These are phyloP conservation scores for Archips xylosteana DNA, from an alignment of 2,888 invertebrate species.

Conservation along the genomic window DNA sequence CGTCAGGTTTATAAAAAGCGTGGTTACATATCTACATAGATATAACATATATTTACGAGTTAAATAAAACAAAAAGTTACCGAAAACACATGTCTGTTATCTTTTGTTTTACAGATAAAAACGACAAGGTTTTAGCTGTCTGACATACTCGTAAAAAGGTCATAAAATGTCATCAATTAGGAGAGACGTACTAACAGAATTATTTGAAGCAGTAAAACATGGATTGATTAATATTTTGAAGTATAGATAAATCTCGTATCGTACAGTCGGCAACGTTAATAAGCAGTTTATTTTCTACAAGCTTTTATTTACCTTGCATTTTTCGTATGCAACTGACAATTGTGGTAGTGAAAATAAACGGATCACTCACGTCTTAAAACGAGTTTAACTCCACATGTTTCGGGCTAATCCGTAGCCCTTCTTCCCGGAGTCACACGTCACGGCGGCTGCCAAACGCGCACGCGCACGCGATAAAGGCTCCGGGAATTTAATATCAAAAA, in stretches of 20 bases:
- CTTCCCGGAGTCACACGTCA: too few species aligned
- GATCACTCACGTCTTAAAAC: too few species aligned
- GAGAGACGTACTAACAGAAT: conserved; percentile 62
- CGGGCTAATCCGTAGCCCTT: too few species aligned
- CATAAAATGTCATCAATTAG: conserved; percentile 46
- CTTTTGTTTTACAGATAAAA: conserved; percentile 27
- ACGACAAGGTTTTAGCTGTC: conserved; percentile 12
- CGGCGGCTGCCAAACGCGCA: too few species aligned
- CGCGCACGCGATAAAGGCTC: too few species aligned
- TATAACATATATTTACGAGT: conserved; percentile 22
- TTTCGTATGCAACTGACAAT: too few species aligned
- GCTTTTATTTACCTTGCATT: too few species aligned
- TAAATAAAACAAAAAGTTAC: conserved; percentile 21
- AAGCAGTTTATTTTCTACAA: not conserved
- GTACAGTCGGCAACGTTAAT: not conserved
- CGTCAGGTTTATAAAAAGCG: too few species aligned
- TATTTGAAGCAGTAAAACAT: conserved; percentile 52
- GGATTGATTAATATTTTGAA: conserved; percentile 62
- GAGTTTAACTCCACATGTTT: too few species aligned
- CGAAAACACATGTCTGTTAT: conserved; percentile 31
- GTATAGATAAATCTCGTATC: conserved; percentile 57
- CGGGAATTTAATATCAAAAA: too few species aligned
- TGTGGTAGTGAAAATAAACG: too few species aligned
- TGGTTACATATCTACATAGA: not conserved
- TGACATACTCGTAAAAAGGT: conserved; percentile 15